Percentiles rank a stretch among this genome's conserved stretches.
Evolutionary conservation across 2,888 invertebrate genomes (phyloP).

Genomic region (Argyresthia goedartella): DNA sequence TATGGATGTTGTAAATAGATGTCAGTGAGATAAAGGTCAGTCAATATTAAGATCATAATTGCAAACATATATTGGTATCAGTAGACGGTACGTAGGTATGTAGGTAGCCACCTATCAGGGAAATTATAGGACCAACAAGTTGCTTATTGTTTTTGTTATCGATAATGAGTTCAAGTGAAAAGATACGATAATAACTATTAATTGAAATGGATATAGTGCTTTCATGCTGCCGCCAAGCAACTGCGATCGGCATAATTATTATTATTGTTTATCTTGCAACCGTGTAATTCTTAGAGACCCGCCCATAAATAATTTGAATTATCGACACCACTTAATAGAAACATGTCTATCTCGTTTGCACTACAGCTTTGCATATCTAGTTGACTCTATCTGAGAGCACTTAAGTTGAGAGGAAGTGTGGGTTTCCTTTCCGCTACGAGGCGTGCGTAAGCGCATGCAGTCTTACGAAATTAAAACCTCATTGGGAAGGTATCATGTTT

Average conservation of each 20-base stretch:
- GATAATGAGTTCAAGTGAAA: constrained; percentile 15
- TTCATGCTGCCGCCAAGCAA: constrained; percentile 6
- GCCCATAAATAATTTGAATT: constrained; percentile 14
- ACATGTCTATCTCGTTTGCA: constrained; percentile 7
- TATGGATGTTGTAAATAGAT: no score
- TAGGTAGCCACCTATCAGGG: neutral
- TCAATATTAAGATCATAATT: no score
- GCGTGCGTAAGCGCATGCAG: constrained; percentile 6
- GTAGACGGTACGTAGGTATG: no score
- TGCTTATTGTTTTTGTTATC: constrained; percentile 13
- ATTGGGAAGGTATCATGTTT: constrained; percentile 12
- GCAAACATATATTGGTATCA: no score
- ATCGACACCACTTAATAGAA: constrained; percentile 13
- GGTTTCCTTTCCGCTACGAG: constrained; percentile 16
- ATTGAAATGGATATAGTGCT: constrained; percentile 7
- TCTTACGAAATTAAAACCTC: constrained; percentile 16
- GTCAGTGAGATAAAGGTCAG: no score
- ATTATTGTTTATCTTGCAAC: constrained; percentile 12
- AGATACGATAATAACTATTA: neutral
- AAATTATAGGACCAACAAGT: neutral
- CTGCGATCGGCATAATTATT: constrained; percentile 6
- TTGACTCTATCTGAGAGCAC: constrained; percentile 10
- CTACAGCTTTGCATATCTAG: constrained; percentile 10
- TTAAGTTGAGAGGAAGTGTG: constrained; percentile 10
- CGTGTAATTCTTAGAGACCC: constrained; percentile 10